Conservation (phyloP, 1,140 invertebrate genomes). For the Contarinia nasturtii region DNA sequence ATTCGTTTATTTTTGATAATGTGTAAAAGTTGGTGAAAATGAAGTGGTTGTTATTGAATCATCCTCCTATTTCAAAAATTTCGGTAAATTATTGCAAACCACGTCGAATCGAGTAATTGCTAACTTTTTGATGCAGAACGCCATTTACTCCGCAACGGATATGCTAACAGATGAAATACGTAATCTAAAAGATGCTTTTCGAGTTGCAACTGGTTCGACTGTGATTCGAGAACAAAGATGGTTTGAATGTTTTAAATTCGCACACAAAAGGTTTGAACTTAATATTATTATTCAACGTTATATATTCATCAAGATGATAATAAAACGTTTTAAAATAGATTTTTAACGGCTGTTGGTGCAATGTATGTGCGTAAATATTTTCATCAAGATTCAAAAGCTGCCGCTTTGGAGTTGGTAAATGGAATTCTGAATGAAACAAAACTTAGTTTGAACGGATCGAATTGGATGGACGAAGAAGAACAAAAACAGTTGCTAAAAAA, state of each 20-base stretch:
- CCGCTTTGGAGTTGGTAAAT: constrained; percentile 64
- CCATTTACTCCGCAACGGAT: constrained; percentile 45
- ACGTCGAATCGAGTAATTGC: constrained; percentile 32
- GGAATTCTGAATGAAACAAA: constrained; percentile 48
- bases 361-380: constrained; percentile 59
- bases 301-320: no score
- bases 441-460: constrained; percentile 42
- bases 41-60: constrained; percentile 67
- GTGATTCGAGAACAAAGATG: constrained; percentile 55
- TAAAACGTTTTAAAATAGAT: no score
- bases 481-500: constrained; percentile 49
- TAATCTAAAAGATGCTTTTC: constrained; percentile 49
- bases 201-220: constrained; percentile 51
- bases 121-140: constrained; percentile 72
- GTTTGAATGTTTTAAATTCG: constrained; percentile 64
- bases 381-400: constrained; percentile 45
- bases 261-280: no score
- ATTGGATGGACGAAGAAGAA: constrained; percentile 79
- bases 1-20: no score
- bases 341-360: constrained; percentile 57
- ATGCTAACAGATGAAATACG: constrained; percentile 56
- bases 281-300: no score
- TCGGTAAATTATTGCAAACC: constrained; percentile 33
- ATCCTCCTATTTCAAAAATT: constrained; percentile 48
- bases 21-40: constrained; percentile 41